Percentiles rank a stretch among this genome's conserved stretches.
Conservation (phyloP, 1,140 invertebrate species). For the Nixonia krombeini region DNA sequence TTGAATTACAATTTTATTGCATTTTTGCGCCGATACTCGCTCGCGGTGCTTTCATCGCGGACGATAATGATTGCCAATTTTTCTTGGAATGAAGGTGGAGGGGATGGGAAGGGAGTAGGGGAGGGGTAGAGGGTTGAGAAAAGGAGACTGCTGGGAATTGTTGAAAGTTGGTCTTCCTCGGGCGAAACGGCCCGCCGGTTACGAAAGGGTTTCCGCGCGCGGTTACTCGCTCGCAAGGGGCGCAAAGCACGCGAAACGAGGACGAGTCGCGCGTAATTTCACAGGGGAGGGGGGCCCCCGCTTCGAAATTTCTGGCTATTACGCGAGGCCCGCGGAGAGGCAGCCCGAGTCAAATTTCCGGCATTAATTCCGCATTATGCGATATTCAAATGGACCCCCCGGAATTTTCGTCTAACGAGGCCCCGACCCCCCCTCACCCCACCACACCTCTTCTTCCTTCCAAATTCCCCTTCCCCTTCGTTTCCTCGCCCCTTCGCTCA, state of each 20-base stretch:
- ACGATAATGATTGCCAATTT: neutral
- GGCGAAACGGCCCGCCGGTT: conserved; percentile 29
- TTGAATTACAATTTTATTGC: no score
- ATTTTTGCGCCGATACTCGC: no score
- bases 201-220: conserved; percentile 33
- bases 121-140: conserved; percentile 20
- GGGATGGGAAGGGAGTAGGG: no score
- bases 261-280: conserved; percentile 36
- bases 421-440: conserved; percentile 6
- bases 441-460: neutral
- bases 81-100: no score
- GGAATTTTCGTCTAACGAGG: conserved; percentile 61
- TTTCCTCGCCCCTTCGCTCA: no score
- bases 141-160: conserved; percentile 36
- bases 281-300: no score
- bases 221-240: conserved; percentile 16
- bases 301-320: conserved; percentile 18
- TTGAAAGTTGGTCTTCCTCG: conserved; percentile 31
- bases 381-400: conserved; percentile 65
- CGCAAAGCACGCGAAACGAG: conserved; percentile 32
- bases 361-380: conserved; percentile 67
- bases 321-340: conserved; percentile 24
- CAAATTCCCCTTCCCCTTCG: no score
- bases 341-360: conserved; percentile 62
- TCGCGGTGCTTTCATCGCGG: no score